These are phyloP conservation scores for Whitmania pigra DNA, from an alignment of 1,140 invertebrate species.

Conservation along the genomic window DNA sequence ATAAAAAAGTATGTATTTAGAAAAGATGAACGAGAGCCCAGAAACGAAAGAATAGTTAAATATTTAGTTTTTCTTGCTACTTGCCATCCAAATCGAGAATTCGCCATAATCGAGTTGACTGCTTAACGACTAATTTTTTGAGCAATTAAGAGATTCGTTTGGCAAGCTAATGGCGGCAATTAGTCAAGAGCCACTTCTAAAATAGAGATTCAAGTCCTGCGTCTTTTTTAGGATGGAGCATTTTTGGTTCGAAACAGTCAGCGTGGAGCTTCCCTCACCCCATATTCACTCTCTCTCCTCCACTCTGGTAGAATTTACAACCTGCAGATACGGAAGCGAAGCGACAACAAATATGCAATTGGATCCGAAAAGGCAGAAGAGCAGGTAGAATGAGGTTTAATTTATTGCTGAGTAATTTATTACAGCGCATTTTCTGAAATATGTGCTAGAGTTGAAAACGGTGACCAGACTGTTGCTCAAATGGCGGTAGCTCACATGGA, in stretches of 20 bases:
- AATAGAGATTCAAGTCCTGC: too few relatives aligned
- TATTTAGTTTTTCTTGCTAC: too few relatives aligned
- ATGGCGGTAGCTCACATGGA: too few relatives aligned
- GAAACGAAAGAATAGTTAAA: too few relatives aligned
- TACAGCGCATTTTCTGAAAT: slow-evolving; percentile 6
- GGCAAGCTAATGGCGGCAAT: too few relatives aligned
- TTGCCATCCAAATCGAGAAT: too few relatives aligned
- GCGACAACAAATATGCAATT: slow-evolving; percentile 30
- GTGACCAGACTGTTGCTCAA: neutral
- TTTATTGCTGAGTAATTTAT: neutral
- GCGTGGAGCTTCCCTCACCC: slow-evolving; percentile 30
- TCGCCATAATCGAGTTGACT: too few relatives aligned
- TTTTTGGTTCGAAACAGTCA: slow-evolving; percentile 31
- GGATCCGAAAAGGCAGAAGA: slow-evolving; percentile 33
- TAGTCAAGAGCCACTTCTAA: too few relatives aligned
- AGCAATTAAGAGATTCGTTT: too few relatives aligned
- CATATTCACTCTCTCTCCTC: slow-evolving; percentile 31
- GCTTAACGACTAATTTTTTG: too few relatives aligned
- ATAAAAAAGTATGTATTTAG: too few relatives aligned
- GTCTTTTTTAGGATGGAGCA: slow-evolving; percentile 25
- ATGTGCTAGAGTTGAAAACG: neutral
- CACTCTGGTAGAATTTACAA: slow-evolving; percentile 30
- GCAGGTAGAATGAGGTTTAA: slow-evolving; percentile 27
- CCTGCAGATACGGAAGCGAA: slow-evolving; percentile 30
- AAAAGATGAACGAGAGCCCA: too few relatives aligned